Base-by-base conservation (phyloP, 2,797 vertebrate species). In the Pelobates cultripes region DNA sequence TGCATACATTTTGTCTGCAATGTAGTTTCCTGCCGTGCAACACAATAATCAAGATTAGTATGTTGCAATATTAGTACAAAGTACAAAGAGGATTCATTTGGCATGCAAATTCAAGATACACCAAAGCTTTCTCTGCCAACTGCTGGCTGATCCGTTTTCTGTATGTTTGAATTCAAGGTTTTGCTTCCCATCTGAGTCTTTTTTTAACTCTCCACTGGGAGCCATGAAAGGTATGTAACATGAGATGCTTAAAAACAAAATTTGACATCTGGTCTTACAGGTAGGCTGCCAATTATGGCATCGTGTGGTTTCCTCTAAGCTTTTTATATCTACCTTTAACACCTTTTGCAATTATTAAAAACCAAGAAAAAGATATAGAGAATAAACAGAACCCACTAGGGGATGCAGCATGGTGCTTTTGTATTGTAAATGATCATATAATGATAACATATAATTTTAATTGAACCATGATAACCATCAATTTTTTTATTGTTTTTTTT, bases 101-200 rank as follows among this genome's bases (percentile, higher is more conserved):
- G n/a, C 79, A 81, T 81, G 79, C 66, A 69, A 70, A 81, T 81
- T 57, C 15, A n/a, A 70, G 63, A 74, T 55, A 75, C 70, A 75
- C 42, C 79, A 69, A 61, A 44, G 17, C 43, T 44, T 66, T 51
- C 43, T 15, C 15, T 47, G 68, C 68, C 47, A 64, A 63, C 43
- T 14, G 63, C n/a, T 43, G 10, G 70, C 13, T 53, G 45, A 55
- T 40, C 68, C 15, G 12, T 70, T 41, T 70, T 70, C 69, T 67
- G 17, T 63, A 77, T 12, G 41, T 68, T 74, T 80, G 6, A 60
- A 45, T 68, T 63, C 43, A 55, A 55, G 61, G 13, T 40, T 47
- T 51, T 41, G 13, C 12, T 55, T 63, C 75, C 73, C 73, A 64
- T 44, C 73, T 67, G 79, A 81, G 68, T 14, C 10, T 12, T 70